Conservation (phyloP, 2,113 vertebrate genomes). For the Macquaria ambigua region DNA sequence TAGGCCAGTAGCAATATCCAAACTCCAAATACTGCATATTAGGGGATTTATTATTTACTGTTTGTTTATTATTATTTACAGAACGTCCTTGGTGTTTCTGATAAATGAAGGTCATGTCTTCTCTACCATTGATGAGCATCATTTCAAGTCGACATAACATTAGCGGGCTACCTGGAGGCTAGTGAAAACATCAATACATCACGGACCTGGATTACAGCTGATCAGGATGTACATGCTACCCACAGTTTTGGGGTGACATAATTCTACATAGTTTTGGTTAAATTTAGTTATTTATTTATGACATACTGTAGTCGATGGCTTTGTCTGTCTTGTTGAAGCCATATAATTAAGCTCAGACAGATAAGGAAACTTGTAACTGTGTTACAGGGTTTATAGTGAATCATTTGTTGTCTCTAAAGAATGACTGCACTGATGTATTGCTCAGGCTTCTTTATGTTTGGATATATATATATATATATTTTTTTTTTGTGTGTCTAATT, state of each 20-base stretch:
- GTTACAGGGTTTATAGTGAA: not conserved
- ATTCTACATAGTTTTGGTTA: not conserved
- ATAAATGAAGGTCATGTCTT: conserved; percentile 90
- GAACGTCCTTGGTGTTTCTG: conserved; percentile 88
- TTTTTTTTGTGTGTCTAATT: too few relatives aligned
- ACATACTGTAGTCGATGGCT: not conserved
- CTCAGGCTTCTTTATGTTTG: not conserved
- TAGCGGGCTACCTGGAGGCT: not conserved
- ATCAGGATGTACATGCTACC: not conserved
- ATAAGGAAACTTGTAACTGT: not conserved
- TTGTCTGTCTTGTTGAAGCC: not conserved
- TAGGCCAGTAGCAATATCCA: not conserved
- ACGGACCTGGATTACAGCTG: not conserved
- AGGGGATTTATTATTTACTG: not conserved
- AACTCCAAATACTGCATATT: not conserved
- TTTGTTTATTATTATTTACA: conserved; percentile 53
- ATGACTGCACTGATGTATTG: not conserved
- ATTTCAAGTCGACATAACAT: conserved; percentile 86
- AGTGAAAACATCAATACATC: not conserved
- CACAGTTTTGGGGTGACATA: not conserved
- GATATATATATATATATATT: not conserved
- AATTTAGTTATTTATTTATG: not conserved
- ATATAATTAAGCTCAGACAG: not conserved
- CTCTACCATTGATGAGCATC: conserved; percentile 89
- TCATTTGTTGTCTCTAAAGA: not conserved